phyloP scores from a whole-genome alignment of 2,113 vertebrate genomes.

The Leucosticte australis region DNA sequence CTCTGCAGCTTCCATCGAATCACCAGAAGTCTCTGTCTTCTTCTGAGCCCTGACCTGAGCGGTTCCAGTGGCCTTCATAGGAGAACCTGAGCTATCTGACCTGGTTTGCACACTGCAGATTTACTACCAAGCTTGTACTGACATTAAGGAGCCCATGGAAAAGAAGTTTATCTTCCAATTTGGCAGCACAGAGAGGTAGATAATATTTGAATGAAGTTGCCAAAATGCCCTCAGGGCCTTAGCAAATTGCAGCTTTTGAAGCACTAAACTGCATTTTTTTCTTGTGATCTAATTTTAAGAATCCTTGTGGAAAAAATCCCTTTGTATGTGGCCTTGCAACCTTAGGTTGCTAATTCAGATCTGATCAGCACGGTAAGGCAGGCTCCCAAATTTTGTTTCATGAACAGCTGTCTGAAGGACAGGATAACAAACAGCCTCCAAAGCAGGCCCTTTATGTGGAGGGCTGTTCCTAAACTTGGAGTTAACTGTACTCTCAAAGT shows the following conservation, averaged over 20 bases:
- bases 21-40: neutral
- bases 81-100: neutral
- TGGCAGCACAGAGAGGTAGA: neutral
- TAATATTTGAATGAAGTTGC: neutral
- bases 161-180: neutral
- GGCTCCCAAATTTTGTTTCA: neutral
- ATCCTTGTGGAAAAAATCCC: neutral
- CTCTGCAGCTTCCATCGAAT: neutral
- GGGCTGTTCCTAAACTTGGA: neutral
- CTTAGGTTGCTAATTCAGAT: neutral
- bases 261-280: slow-evolving; percentile 28
- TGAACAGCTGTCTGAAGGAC: neutral
- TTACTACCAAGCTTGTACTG: neutral
- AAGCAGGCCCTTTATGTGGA: neutral
- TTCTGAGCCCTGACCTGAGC: neutral
- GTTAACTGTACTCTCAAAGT: neutral
- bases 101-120: neutral
- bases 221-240: neutral
- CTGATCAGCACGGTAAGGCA: neutral
- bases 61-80: neutral
- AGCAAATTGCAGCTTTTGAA: slow-evolving; percentile 44
- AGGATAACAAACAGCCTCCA: neutral
- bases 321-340: neutral
- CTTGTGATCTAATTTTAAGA: slow-evolving; percentile 37
- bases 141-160: neutral